Conservation (phyloP, 2,113 vertebrate genomes). For the Zosterops hypoxanthus region DNA sequence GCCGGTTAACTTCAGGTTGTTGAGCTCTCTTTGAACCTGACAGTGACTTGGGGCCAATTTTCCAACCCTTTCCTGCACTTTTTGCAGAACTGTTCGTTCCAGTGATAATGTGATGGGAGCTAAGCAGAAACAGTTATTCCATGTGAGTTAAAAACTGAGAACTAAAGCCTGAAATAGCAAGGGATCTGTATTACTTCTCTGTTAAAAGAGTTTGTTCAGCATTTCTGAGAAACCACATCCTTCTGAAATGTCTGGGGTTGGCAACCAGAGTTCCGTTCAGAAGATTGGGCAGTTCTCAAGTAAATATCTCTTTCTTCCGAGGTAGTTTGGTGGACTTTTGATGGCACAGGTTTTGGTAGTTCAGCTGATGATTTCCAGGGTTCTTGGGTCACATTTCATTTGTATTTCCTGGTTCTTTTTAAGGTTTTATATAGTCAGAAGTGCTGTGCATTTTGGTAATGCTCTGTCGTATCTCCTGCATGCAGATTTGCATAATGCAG, state of each 20-base stretch:
- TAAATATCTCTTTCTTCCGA: not conserved
- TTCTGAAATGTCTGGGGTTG: not conserved
- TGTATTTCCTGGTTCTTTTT: not conserved
- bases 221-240: conserved; percentile 49
- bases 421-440: not conserved
- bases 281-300: not conserved
- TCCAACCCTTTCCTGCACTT: not conserved
- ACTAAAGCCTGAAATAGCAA: conserved; percentile 14
- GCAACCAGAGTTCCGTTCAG: not conserved
- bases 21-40: not conserved
- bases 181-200: not conserved
- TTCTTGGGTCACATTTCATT: not conserved
- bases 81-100: not conserved
- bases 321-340: not conserved
- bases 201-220: conserved; percentile 18
- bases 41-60: not conserved
- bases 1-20: not conserved
- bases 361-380: not conserved
- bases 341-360: not conserved
- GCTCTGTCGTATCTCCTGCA: not conserved
- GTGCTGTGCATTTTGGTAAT: not conserved
- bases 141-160: not conserved
- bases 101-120: not conserved
- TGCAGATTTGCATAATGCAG: not conserved
- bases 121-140: not conserved